Evolutionary conservation across 2,113 vertebrate genomes (phyloP).

Genomic region (Alectura lathami): DNA sequence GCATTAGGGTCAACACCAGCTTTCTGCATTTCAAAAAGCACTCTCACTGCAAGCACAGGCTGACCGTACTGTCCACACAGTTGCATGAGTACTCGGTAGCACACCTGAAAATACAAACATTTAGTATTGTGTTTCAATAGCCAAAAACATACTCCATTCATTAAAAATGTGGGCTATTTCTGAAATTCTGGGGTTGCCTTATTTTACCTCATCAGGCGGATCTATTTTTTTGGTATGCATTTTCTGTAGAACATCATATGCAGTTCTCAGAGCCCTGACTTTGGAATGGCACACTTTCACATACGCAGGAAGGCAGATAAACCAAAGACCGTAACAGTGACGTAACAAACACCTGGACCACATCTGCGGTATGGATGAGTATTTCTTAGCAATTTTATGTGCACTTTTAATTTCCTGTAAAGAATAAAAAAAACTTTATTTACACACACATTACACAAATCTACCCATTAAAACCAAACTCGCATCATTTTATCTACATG

Average conservation of each 20-base stretch:
- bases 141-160: neutral
- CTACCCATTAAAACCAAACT: neutral
- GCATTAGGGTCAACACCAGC: conserved; percentile 95
- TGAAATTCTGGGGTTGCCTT: accelerated
- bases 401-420: conserved; percentile 94
- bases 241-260: conserved; percentile 92
- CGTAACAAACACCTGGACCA: conserved; percentile 96
- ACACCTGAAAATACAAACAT: conserved; percentile 80
- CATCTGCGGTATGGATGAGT: conserved; percentile 96
- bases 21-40: conserved; percentile 98
- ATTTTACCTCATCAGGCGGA: conserved; percentile 92
- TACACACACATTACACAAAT: neutral
- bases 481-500: neutral
- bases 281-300: conserved; percentile 93
- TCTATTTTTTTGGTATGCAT: conserved; percentile 97
- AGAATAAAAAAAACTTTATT: neutral
- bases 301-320: conserved; percentile 95
- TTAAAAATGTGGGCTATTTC: accelerated
- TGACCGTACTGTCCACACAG: conserved; percentile 96
- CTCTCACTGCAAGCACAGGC: conserved; percentile 92
- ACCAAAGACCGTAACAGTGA: conserved; percentile 96
- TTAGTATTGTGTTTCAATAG: neutral
- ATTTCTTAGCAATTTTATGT: conserved; percentile 93
- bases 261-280: conserved; percentile 91
- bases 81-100: conserved; percentile 97